These are phyloP conservation scores for Pycnonotus jocosus DNA, from an alignment of 2,113 vertebrate species.

Conservation along the genomic window DNA sequence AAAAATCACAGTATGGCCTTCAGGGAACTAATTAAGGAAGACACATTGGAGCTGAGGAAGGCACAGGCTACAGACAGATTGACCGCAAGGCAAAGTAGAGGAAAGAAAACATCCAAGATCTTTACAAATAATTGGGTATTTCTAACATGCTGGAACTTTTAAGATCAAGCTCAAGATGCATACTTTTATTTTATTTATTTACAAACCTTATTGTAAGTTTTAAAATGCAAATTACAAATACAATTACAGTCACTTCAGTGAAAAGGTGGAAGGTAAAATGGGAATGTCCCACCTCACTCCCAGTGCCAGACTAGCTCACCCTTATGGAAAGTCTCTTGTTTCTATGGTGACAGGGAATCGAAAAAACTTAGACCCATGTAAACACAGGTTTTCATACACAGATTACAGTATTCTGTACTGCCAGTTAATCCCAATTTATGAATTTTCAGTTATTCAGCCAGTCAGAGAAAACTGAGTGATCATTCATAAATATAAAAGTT, in stretches of 20 bases:
- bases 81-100: accelerated
- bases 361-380: not conserved
- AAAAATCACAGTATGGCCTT: not conserved
- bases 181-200: not conserved
- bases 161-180: not conserved
- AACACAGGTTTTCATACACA: not conserved
- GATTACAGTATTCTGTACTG: not conserved
- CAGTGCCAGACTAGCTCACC: not conserved
- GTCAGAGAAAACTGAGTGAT: not conserved
- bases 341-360: not conserved
- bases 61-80: not conserved
- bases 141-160: not conserved
- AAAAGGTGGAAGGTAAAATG: not conserved
- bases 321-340: not conserved
- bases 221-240: not conserved
- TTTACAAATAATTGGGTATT: not conserved
- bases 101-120: not conserved
- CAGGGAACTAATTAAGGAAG: not conserved
- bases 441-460: not conserved
- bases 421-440: not conserved
- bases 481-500: not conserved
- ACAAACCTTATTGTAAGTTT: not conserved
- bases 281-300: not conserved
- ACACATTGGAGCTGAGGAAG: not conserved
- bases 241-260: not conserved